Percentiles rank a stretch among this genome's conserved stretches.
These are phyloP conservation scores for Acrocephalus arundinaceus DNA, from an alignment of 2,113 vertebrate genomes.

Conservation along the genomic window DNA sequence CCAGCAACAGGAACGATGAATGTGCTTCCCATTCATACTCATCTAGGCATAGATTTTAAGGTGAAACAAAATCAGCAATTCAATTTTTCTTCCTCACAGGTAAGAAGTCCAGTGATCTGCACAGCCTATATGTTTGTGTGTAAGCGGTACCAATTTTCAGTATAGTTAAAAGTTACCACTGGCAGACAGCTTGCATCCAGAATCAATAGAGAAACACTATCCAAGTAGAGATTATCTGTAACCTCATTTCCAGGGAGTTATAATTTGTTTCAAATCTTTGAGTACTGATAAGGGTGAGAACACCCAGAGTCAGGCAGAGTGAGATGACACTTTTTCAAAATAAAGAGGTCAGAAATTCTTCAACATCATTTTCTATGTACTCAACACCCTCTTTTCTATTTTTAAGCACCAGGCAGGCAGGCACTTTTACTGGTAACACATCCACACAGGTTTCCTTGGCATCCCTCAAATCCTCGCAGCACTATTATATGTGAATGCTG, in stretches of 20 bases:
- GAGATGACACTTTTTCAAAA: background rate
- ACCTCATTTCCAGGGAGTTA: background rate
- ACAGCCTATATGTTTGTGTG: background rate
- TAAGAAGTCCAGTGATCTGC: background rate
- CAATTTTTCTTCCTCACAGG: background rate
- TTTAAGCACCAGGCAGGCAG: conserved; percentile 5
- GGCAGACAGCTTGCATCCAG: background rate
- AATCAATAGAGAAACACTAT: background rate
- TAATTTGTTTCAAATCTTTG: background rate
- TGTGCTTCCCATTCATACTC: background rate
- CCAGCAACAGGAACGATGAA: background rate
- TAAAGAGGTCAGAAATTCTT: conserved; percentile 29
- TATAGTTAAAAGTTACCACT: background rate
- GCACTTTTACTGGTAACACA: background rate
- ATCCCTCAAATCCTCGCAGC: background rate
- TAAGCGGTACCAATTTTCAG: background rate
- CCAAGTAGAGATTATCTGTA: background rate
- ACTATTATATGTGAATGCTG: background rate
- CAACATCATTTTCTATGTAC: conserved; percentile 20
- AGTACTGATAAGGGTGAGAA: background rate
- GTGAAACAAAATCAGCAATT: background rate
- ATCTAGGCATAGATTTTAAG: background rate
- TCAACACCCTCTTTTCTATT: conserved; percentile 39
- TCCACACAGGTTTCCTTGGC: conserved; percentile 1
- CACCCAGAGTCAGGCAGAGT: background rate